Conservation (phyloP, 23 tunicate genomes). For the Halocynthia roretzi region DNA sequence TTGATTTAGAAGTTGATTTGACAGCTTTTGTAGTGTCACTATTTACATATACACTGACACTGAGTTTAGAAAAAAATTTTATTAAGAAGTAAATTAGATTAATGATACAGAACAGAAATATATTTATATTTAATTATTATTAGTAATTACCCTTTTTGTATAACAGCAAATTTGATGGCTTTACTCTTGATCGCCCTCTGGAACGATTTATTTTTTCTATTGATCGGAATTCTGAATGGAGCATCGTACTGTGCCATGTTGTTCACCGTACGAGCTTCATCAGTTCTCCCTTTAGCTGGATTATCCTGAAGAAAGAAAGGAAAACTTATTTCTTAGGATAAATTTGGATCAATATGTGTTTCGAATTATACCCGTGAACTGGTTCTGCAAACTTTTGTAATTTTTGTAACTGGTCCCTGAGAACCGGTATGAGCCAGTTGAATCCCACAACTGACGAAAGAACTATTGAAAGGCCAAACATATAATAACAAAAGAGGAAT, state of each 20-base stretch:
- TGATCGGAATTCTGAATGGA: slow-evolving; percentile 71
- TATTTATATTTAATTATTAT: not conserved
- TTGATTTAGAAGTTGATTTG: no score
- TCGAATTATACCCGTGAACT: not conserved
- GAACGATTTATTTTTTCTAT: slow-evolving; percentile 44
- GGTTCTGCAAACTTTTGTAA: no score
- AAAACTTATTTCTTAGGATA: not conserved
- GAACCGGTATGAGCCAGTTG: no score
- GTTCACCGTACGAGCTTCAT: slow-evolving; percentile 31
- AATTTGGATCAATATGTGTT: not conserved
- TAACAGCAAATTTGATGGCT: slow-evolving; percentile 51
- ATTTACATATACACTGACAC: no score
- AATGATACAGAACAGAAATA: no score
- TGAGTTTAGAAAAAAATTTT: no score
- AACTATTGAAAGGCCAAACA: no score
- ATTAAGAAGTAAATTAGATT: no score
- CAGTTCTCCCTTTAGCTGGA: slow-evolving; percentile 73
- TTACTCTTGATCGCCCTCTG: slow-evolving; percentile 78
- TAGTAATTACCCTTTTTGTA: slow-evolving; percentile 69
- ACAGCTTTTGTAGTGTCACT: no score
- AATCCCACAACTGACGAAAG: no score
- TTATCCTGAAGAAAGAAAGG: slow-evolving; percentile 39
- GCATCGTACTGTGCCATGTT: slow-evolving; percentile 30
- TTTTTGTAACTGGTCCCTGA: no score
- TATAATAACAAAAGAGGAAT: no score